A percentile compares a stretch with the other conserved stretches of the same genome.
Conservation (phyloP, 2,888 invertebrate species). For the Patella caerulea region DNA sequence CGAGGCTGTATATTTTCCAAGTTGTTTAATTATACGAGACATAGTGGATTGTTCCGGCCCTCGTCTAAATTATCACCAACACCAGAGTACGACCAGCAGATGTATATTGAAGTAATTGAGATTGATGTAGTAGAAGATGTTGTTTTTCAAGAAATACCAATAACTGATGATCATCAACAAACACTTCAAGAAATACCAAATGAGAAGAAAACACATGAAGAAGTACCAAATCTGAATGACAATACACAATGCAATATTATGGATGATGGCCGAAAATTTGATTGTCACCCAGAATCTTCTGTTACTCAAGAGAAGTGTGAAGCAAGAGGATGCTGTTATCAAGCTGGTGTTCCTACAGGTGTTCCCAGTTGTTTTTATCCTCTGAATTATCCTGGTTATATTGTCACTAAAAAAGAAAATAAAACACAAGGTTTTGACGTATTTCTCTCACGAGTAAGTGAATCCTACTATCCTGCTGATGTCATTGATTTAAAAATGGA, state of each 20-base stretch:
- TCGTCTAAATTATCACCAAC: neutral
- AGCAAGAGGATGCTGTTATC: slow-evolving; percentile 49
- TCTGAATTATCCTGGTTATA: slow-evolving; percentile 42
- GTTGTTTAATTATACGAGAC: neutral
- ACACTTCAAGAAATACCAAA: neutral
- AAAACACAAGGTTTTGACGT: slow-evolving; percentile 38
- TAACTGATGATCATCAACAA: neutral
- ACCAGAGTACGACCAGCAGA: neutral
- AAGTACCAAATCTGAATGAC: neutral
- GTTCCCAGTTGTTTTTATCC: slow-evolving; percentile 55
- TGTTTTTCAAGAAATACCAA: neutral
- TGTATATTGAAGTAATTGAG: neutral
- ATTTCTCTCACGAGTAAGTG: slow-evolving; percentile 32
- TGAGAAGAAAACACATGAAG: neutral
- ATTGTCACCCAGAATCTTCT: slow-evolving; percentile 49
- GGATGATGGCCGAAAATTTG: slow-evolving; percentile 44
- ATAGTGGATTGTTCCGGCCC: neutral
- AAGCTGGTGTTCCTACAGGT: slow-evolving; percentile 31
- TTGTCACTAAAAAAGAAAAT: slow-evolving; percentile 25
- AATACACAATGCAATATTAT: slow-evolving; percentile 30
- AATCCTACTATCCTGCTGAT: slow-evolving; percentile 45
- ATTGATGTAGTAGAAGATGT: neutral
- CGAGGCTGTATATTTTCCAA: neutral
- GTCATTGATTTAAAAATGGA: slow-evolving; percentile 44
- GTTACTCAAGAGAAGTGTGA: slow-evolving; percentile 37